phyloP scores from a whole-genome alignment of 2,113 vertebrate genomes.

The Aspiorhynchus laticeps region DNA sequence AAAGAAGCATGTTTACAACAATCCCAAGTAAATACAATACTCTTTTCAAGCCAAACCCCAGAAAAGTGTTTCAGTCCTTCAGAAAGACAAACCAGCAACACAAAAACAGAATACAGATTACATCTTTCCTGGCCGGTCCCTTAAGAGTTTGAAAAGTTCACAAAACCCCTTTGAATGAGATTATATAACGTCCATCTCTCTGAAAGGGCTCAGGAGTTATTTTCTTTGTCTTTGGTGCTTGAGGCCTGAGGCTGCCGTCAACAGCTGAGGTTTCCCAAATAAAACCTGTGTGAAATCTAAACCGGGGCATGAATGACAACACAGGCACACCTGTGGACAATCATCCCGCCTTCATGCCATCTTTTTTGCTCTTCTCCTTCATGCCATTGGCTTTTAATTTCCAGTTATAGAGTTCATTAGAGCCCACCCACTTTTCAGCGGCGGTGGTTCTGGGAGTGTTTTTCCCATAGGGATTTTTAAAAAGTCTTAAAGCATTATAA shows the following conservation, averaged over 20 bases:
- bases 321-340: constrained; percentile 34
- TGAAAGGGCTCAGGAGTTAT: constrained; percentile 13
- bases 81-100: neutral
- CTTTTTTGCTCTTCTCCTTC: neutral
- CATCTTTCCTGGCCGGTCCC: constrained; percentile 17
- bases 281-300: constrained; percentile 37
- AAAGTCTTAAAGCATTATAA: neutral
- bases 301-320: constrained; percentile 8
- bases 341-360: constrained; percentile 1
- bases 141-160: neutral
- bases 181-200: constrained; percentile 31
- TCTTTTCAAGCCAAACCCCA: neutral
- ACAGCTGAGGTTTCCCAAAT: constrained; percentile 46
- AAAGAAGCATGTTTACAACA: neutral
- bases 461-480: neutral
- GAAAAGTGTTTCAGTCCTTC: neutral
- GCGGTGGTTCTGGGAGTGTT: neutral
- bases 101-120: constrained; percentile 17
- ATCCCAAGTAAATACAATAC: constrained; percentile 15
- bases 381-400: neutral
- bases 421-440: neutral
- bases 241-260: neutral
- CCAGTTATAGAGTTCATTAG: neutral
- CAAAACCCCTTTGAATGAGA: constrained; percentile 29
- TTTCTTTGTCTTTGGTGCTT: constrained; percentile 28